Conservation (phyloP, 2,113 vertebrate genomes). For the Pygoscelis adeliae region DNA sequence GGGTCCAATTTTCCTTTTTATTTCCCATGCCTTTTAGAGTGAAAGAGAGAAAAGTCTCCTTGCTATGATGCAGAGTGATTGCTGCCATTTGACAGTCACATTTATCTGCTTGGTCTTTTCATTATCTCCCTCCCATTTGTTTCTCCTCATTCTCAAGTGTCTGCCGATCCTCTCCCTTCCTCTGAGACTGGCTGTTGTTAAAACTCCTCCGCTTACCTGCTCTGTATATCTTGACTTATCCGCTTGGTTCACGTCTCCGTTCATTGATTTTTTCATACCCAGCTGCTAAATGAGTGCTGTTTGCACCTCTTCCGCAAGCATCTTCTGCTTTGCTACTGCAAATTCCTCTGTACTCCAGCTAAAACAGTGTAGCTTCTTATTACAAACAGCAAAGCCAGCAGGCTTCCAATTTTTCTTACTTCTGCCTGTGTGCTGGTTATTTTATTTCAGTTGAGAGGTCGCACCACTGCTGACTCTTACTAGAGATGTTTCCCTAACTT, state of each 20-base stretch:
- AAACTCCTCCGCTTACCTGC: constrained; percentile 51
- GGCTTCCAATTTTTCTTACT: constrained; percentile 1
- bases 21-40: constrained; percentile 6
- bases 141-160: constrained; percentile 36
- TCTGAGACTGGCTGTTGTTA: constrained; percentile 46
- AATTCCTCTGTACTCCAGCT: constrained; percentile 5
- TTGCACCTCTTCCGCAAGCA: constrained; percentile 26
- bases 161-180: constrained; percentile 39
- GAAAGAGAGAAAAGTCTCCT: constrained; percentile 37
- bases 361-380: constrained; percentile 21
- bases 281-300: constrained; percentile 42
- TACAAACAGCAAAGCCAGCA: constrained; percentile 30
- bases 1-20: constrained; percentile 42
- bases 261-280: constrained; percentile 57
- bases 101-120: constrained; percentile 53
- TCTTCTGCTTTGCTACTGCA: constrained; percentile 15
- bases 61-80: constrained; percentile 62
- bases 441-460: constrained; percentile 53
- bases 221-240: constrained; percentile 53
- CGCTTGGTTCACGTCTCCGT: constrained; percentile 11
- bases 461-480: background rate
- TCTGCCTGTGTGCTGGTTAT: background rate
- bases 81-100: constrained; percentile 51
- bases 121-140: constrained; percentile 63
- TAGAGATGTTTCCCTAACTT: constrained; percentile 63